These are phyloP conservation scores for Triplophysa rosa DNA, from an alignment of 2,113 vertebrate species.

Conservation along the genomic window DNA sequence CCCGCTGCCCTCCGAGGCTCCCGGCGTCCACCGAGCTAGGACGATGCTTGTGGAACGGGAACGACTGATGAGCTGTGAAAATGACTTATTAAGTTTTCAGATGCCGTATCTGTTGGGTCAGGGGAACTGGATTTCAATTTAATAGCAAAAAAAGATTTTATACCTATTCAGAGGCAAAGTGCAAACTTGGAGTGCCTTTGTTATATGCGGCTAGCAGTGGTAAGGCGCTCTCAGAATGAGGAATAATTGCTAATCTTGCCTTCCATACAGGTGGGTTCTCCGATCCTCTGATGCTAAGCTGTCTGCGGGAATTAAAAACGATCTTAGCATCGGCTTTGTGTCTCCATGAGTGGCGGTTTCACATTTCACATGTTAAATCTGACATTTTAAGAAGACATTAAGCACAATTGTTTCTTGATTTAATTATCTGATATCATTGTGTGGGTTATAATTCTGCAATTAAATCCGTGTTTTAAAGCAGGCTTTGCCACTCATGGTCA, in stretches of 20 bases:
- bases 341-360: constrained; percentile 58
- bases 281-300: constrained; percentile 60
- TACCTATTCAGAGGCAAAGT: constrained; percentile 55
- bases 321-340: constrained; percentile 43
- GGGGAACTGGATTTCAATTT: constrained; percentile 70
- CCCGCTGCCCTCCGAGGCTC: constrained; percentile 44
- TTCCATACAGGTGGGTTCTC: constrained; percentile 33
- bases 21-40: constrained; percentile 18
- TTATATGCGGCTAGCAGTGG: constrained; percentile 59
- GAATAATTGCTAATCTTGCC: constrained; percentile 59
- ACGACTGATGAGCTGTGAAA: constrained; percentile 71
- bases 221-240: constrained; percentile 51
- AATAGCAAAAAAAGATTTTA: constrained; percentile 67
- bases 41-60: constrained; percentile 44
- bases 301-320: constrained; percentile 56
- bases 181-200: constrained; percentile 56
- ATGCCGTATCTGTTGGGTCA: constrained; percentile 66
- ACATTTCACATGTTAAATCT: constrained; percentile 48
- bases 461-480: constrained; percentile 57
- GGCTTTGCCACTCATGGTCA: constrained; percentile 53
- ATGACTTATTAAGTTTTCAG: constrained; percentile 67
- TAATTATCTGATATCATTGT: constrained; percentile 80
- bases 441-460: constrained; percentile 60
- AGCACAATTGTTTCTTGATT: constrained; percentile 72
- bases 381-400: constrained; percentile 64